Conservation (phyloP, 2,113 vertebrate species). For the Pristiophorus japonicus region DNA sequence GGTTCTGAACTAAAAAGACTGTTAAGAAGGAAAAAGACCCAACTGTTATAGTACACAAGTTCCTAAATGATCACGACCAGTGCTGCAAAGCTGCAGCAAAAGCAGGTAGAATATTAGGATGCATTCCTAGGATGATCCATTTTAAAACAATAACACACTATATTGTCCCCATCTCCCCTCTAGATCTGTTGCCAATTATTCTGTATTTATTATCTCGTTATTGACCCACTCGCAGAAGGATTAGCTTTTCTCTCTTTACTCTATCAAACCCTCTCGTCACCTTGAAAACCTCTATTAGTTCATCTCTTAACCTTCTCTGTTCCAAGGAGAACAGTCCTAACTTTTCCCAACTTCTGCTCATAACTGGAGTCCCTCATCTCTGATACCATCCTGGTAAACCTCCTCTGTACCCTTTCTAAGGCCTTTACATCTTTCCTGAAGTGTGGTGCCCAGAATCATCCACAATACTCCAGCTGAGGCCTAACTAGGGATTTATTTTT, state of each 20-base stretch:
- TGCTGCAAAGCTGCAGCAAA: background rate
- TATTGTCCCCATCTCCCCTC: background rate
- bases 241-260: background rate
- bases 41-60: background rate
- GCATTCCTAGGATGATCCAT: background rate
- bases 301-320: background rate
- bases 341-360: background rate
- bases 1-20: background rate
- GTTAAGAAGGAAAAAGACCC: background rate
- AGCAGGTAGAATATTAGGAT: background rate
- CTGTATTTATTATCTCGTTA: background rate
- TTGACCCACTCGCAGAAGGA: background rate
- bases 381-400: background rate
- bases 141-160: background rate
- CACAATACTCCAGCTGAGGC: background rate
- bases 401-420: background rate
- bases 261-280: background rate
- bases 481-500: background rate
- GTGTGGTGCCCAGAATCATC: background rate
- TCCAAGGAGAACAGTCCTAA: background rate
- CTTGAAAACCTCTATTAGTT: background rate
- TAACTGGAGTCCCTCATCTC: background rate
- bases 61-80: background rate
- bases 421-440: background rate
- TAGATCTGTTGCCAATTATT: background rate